Evolutionary conservation across 1,140 invertebrate genomes (phyloP).

Genomic region (Achroia grisella): DNA sequence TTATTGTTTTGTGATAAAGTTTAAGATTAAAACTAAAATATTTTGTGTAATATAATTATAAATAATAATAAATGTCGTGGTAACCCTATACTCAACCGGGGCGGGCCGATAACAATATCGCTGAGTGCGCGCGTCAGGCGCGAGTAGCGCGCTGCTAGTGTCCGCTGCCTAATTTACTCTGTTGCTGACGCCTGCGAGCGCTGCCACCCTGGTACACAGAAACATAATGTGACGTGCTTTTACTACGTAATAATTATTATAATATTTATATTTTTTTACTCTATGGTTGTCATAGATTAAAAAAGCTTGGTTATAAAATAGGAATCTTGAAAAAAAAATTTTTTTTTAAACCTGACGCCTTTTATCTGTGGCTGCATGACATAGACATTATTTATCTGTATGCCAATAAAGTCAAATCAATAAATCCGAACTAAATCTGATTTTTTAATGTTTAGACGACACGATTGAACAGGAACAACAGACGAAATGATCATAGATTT

Average conservation of each 20-base stretch:
- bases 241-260: neutral
- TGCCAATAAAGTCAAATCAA: too few relatives aligned
- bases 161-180: conserved; percentile 38
- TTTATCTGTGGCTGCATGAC: too few relatives aligned
- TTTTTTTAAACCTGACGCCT: too few relatives aligned
- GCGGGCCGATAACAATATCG: conserved; percentile 51
- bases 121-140: conserved; percentile 34
- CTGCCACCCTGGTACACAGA: conserved; percentile 5
- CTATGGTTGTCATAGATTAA: too few relatives aligned
- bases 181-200: conserved; percentile 11
- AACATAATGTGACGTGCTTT: conserved; percentile 1
- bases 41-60: neutral
- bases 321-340: too few relatives aligned
- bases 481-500: too few relatives aligned
- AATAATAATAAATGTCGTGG: neutral
- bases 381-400: too few relatives aligned
- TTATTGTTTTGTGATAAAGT: too few relatives aligned
- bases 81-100: conserved; percentile 28
- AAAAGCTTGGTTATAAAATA: too few relatives aligned
- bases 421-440: too few relatives aligned
- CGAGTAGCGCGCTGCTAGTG: conserved; percentile 10
- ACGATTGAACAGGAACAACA: too few relatives aligned
- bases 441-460: too few relatives aligned
- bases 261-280: neutral
- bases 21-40: neutral